Percentiles rank a stretch among this genome's conserved stretches.
Conservation (phyloP, 2,113 vertebrate species). For the Stegostoma tigrinum region DNA sequence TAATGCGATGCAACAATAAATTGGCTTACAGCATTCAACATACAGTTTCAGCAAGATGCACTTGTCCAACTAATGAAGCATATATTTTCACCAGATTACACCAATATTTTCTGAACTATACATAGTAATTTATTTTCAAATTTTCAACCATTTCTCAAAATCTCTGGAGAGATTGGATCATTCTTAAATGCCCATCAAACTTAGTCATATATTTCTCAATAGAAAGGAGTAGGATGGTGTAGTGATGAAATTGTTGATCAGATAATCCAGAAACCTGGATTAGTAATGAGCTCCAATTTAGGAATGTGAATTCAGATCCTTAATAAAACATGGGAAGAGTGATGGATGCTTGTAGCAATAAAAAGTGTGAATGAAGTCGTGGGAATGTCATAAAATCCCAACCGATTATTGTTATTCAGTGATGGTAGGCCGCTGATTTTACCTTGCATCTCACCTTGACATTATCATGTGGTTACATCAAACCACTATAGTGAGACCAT, state of each 20-base stretch:
- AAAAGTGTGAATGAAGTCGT: neutral
- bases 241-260: neutral
- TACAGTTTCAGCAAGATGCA: neutral
- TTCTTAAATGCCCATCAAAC: neutral
- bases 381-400: neutral
- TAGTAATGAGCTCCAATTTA: neutral
- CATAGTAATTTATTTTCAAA: neutral
- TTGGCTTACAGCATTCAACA: neutral
- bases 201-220: too few relatives aligned
- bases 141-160: neutral
- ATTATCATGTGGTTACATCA: neutral
- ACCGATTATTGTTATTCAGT: too few relatives aligned
- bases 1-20: neutral
- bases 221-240: neutral
- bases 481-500: neutral
- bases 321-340: neutral
- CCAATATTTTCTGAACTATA: neutral
- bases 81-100: neutral
- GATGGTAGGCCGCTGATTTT: too few relatives aligned
- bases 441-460: neutral
- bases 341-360: neutral
- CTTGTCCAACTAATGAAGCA: neutral
- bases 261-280: neutral
- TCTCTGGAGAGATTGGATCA: neutral
- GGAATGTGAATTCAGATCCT: neutral